A percentile compares a stretch with the other conserved stretches of the same genome.
phyloP scores from a whole-genome alignment of 2,113 vertebrate genomes.

The Fukomys damarensis region DNA sequence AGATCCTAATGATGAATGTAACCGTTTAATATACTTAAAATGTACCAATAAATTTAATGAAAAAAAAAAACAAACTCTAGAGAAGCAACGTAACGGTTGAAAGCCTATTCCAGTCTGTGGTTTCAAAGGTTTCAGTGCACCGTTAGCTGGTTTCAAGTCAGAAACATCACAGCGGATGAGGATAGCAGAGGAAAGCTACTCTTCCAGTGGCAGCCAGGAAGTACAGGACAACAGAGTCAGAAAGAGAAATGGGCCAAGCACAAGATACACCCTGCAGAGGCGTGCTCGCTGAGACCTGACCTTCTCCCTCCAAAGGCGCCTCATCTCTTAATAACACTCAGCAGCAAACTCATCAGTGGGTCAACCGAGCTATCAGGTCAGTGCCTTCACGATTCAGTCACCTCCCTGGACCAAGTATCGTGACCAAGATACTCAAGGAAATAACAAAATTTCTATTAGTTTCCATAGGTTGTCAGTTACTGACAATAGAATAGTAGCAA shows the following conservation, averaged over 20 bases:
- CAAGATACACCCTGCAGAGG: neutral
- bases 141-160: neutral
- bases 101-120: neutral
- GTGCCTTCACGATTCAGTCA: too few relatives aligned
- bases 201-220: neutral
- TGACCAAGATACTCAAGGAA: neutral
- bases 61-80: too few relatives aligned
- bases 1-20: too few relatives aligned
- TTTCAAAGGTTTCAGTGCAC: neutral
- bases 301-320: neutral
- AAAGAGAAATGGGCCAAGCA: neutral
- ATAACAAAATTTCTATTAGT: neutral
- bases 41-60: too few relatives aligned
- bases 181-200: neutral
- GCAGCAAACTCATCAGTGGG: neutral
- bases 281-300: neutral
- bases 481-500: neutral
- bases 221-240: neutral
- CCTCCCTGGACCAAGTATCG: neutral
- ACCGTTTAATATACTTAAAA: too few relatives aligned
- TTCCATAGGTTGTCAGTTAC: neutral
- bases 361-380: neutral
- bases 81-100: neutral
- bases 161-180: neutral
- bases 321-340: neutral